phyloP scores from a whole-genome alignment of 2,888 invertebrate genomes.

The Hanleya hanleyi region DNA sequence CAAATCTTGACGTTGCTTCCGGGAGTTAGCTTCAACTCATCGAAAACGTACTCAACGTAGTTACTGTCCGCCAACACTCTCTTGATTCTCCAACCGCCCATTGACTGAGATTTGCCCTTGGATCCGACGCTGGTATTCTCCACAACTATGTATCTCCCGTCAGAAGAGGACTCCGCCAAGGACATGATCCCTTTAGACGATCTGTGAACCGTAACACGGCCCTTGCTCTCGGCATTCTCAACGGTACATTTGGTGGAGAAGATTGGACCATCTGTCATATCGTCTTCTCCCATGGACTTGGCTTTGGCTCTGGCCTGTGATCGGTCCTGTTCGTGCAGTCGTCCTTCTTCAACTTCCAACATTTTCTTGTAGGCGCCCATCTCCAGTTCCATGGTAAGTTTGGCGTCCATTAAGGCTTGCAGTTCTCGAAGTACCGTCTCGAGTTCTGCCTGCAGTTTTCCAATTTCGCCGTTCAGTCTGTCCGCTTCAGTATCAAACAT shows the following conservation, averaged over 20 bases:
- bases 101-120: slow-evolving; percentile 26
- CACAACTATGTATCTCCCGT: slow-evolving; percentile 33
- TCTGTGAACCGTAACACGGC: slow-evolving; percentile 38
- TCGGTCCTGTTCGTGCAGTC: slow-evolving; percentile 42
- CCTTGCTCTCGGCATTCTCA: slow-evolving; percentile 24
- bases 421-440: slow-evolving; percentile 43
- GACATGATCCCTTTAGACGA: slow-evolving; percentile 35
- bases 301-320: neutral
- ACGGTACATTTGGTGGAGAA: neutral
- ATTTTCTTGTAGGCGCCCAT: slow-evolving; percentile 76
- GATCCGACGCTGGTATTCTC: slow-evolving; percentile 41
- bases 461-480: slow-evolving; percentile 20
- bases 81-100: slow-evolving; percentile 3
- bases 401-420: slow-evolving; percentile 72
- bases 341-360: slow-evolving; percentile 76
- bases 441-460: slow-evolving; percentile 37
- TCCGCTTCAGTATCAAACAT: slow-evolving; percentile 30
- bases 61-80: neutral
- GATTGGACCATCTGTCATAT: neutral
- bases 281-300: neutral
- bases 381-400: slow-evolving; percentile 76
- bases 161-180: slow-evolving; percentile 30
- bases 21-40: neutral
- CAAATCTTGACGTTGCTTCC: neutral
- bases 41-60: slow-evolving; percentile 7